These are phyloP conservation scores for Orientallactaga sibirica DNA, from an alignment of 2,797 vertebrate species.

Conservation along the genomic window DNA sequence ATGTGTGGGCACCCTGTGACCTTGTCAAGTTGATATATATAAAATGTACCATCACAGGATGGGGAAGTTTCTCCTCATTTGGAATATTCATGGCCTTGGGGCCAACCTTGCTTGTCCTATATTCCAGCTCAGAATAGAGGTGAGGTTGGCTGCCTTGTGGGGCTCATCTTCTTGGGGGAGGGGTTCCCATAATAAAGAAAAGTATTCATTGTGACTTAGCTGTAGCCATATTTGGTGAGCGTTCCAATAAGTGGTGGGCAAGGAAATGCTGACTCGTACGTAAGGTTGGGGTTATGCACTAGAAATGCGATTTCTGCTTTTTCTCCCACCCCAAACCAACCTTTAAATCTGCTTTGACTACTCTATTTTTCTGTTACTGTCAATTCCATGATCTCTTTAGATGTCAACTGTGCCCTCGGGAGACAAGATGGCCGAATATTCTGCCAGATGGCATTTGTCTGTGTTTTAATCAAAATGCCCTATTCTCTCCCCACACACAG, in stretches of 20 bases:
- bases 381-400: constrained; percentile 42
- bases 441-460: constrained; percentile 76
- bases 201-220: not conserved
- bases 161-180: not conserved
- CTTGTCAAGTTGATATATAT: not conserved
- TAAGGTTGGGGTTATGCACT: not conserved
- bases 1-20: not conserved
- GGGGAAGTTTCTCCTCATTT: not conserved
- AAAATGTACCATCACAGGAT: not conserved
- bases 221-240: no score
- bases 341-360: not conserved
- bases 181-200: rapidly evolving
- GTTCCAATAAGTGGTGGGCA: not conserved
- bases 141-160: rapidly evolving
- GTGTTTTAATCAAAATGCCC: constrained; percentile 69
- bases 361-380: not conserved
- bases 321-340: not conserved
- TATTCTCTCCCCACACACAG: not conserved
- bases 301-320: not conserved
- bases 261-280: not conserved
- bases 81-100: not conserved
- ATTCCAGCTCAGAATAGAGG: not conserved
- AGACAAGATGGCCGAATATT: not conserved
- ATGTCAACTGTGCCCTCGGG: constrained; percentile 75
- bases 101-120: not conserved